Evolutionary conservation across 2,888 invertebrate genomes (phyloP).

Genomic region (Globia sparganii): DNA sequence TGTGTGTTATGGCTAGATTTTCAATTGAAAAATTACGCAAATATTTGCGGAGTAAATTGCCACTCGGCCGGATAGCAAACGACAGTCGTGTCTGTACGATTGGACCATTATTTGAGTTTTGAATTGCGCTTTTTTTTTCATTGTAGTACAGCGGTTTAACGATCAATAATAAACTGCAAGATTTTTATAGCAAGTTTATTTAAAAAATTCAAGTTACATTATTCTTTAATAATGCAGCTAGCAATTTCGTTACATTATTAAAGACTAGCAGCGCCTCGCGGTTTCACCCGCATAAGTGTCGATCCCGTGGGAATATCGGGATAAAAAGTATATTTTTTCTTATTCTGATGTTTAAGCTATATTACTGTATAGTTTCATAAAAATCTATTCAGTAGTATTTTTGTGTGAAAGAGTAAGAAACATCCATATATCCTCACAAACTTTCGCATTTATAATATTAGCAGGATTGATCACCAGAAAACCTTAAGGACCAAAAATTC

Average conservation of each 20-base stretch:
- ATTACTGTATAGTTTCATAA: no score
- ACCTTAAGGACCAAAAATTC: not conserved
- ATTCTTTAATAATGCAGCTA: no score
- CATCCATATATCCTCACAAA: no score
- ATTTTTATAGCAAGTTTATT: constrained; percentile 1
- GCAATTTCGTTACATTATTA: constrained; percentile 8
- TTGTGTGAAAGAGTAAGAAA: no score
- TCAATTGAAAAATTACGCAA: constrained; percentile 40
- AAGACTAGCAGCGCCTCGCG: no score
- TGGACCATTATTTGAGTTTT: constrained; percentile 27
- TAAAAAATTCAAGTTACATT: no score
- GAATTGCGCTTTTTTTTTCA: constrained; percentile 19
- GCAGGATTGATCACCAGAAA: constrained; percentile 11
- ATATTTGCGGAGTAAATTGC: constrained; percentile 39
- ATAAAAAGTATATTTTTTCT: no score
- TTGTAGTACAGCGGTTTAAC: not conserved
- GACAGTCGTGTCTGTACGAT: constrained; percentile 20
- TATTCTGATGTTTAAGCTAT: no score
- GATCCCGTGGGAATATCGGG: no score
- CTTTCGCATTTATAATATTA: no score
- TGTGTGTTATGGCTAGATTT: not conserved
- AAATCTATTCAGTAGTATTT: no score
- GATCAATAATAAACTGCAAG: not conserved
- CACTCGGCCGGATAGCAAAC: constrained; percentile 36
- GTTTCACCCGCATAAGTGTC: no score